These are phyloP conservation scores for Buceros bicornis DNA, from an alignment of 2,797 vertebrate species.

Conservation along the genomic window DNA sequence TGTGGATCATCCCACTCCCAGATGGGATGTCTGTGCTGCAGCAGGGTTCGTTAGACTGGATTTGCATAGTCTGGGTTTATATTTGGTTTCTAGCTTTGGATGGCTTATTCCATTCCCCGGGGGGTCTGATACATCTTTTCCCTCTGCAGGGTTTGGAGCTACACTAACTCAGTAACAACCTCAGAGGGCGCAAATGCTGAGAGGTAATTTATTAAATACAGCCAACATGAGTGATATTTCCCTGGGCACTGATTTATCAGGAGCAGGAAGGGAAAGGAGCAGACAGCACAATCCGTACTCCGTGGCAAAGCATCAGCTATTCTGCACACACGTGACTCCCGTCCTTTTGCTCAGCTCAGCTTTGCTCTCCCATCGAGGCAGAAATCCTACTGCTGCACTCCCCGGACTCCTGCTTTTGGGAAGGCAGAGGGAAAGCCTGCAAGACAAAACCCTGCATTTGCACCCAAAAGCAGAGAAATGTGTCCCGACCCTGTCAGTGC, in stretches of 20 bases:
- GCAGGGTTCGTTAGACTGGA: slow-evolving; percentile 48
- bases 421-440: not conserved
- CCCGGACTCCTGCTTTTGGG: not conserved
- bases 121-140: not conserved
- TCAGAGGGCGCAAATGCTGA: slow-evolving; percentile 1
- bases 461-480: fast-evolving
- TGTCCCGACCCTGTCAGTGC: fast-evolving
- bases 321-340: not conserved
- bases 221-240: slow-evolving; percentile 31
- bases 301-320: not conserved
- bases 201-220: slow-evolving; percentile 38
- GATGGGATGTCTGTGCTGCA: slow-evolving; percentile 60
- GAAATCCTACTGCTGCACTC: not conserved
- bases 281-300: not conserved
- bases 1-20: slow-evolving; percentile 59
- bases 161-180: slow-evolving; percentile 1
- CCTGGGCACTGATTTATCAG: slow-evolving; percentile 40
- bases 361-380: not conserved
- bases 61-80: slow-evolving; percentile 60
- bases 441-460: not conserved
- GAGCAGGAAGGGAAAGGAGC: not conserved
- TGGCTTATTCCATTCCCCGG: slow-evolving; percentile 2
- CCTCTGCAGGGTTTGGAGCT: slow-evolving; percentile 31
- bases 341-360: not conserved
- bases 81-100: slow-evolving; percentile 58